phyloP scores from a whole-genome alignment of 2,113 vertebrate species.

The Cyanistes caeruleus region DNA sequence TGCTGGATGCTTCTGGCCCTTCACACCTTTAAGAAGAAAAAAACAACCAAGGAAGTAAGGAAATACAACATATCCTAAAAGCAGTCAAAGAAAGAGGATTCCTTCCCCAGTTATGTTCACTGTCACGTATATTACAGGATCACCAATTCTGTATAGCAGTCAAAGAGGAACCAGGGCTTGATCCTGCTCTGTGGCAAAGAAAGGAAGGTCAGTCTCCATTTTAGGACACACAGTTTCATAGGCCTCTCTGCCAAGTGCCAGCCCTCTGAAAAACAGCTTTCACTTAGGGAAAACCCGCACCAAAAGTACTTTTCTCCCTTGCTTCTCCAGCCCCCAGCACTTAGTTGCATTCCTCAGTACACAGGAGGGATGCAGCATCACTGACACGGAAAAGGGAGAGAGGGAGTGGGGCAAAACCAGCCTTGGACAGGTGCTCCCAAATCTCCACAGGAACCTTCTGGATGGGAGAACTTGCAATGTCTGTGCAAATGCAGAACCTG shows the following conservation, averaged over 20 bases:
- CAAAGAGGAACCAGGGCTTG: neutral
- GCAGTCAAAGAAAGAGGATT: neutral
- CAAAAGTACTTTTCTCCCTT: neutral
- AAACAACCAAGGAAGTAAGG: neutral
- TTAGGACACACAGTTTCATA: neutral
- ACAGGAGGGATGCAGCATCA: neutral
- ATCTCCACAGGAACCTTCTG: neutral
- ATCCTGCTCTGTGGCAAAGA: neutral
- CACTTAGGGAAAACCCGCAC: neutral
- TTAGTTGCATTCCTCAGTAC: neutral
- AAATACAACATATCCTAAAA: neutral
- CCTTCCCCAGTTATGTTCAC: neutral
- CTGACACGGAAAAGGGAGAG: neutral
- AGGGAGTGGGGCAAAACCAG: neutral
- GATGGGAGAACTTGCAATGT: neutral
- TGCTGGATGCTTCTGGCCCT: accelerated
- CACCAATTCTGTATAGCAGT: neutral
- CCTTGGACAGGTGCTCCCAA: neutral
- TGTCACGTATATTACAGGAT: neutral
- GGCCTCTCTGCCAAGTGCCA: neutral
- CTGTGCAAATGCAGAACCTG: accelerated
- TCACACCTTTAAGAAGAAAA: neutral
- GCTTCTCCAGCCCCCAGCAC: neutral
- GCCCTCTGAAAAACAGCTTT: neutral
- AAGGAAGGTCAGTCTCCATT: neutral